These are phyloP conservation scores for Odontothrips loti DNA, from an alignment of 2,888 invertebrate species.

Conservation along the genomic window DNA sequence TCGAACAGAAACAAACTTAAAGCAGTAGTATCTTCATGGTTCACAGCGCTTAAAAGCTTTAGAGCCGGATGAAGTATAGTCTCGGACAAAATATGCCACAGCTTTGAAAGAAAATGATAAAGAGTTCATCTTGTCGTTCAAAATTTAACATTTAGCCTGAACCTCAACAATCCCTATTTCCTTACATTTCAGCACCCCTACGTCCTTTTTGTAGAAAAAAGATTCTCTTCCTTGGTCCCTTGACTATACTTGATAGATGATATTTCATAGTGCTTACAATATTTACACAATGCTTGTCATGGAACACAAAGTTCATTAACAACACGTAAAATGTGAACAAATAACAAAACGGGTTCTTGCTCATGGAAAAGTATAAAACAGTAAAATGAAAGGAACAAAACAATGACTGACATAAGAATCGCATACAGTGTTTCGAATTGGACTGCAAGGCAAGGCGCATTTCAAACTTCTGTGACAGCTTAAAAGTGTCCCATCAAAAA, in stretches of 20 bases:
- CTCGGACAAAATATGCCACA: slow-evolving; percentile 8
- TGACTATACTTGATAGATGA: slow-evolving; percentile 23
- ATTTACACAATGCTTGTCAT: slow-evolving; percentile 15
- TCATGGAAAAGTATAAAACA: background rate
- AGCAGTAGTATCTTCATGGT: slow-evolving; percentile 21
- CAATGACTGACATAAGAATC: background rate
- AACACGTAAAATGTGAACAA: background rate
- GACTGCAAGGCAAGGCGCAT: too few species aligned
- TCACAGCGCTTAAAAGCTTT: slow-evolving; percentile 20
- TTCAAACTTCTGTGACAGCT: too few species aligned
- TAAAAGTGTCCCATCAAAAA: too few species aligned
- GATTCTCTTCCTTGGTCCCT: slow-evolving; percentile 22
- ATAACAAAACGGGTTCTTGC: background rate
- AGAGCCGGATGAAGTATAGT: slow-evolving; percentile 19
- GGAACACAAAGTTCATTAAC: background rate
- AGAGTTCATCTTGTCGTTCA: background rate
- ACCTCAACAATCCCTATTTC: slow-evolving; percentile 20
- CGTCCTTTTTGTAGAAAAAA: slow-evolving; percentile 18
- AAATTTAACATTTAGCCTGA: slow-evolving; percentile 6
- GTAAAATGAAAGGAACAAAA: background rate
- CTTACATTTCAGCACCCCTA: slow-evolving; percentile 9
- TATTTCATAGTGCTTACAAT: slow-evolving; percentile 23
- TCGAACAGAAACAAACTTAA: slow-evolving; percentile 8
- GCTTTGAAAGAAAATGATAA: background rate
- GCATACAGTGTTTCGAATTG: too few species aligned